Evolutionary conservation across 1,140 invertebrate genomes (phyloP).

Genomic region (Zaprionus davidi): DNA sequence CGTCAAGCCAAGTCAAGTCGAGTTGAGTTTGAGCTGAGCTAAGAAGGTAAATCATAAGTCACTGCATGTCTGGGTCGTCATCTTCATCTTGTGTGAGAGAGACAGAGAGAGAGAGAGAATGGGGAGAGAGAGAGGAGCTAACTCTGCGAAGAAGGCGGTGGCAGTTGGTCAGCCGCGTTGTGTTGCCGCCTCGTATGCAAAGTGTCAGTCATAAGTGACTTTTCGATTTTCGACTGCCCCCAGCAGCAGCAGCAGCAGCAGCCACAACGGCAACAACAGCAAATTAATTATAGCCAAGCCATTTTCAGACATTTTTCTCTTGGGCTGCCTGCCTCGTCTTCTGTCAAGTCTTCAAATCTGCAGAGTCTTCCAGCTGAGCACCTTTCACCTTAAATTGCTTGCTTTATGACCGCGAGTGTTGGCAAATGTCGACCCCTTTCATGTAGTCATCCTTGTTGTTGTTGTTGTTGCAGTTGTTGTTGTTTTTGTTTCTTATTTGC

Average conservation of each 20-base stretch:
- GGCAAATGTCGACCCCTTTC: constrained; percentile 70
- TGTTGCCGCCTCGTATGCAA: constrained; percentile 70
- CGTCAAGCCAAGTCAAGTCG: neutral
- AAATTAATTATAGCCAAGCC: constrained; percentile 79
- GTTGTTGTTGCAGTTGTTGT: constrained; percentile 22
- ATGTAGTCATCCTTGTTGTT: constrained; percentile 50
- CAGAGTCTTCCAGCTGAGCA: constrained; percentile 57
- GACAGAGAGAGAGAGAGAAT: neutral
- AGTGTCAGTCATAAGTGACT: constrained; percentile 82
- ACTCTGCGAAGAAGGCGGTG: constrained; percentile 12
- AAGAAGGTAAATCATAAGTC: constrained; percentile 75
- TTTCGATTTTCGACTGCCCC: constrained; percentile 77
- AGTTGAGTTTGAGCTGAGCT: constrained; percentile 19
- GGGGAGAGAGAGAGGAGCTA: constrained; percentile 3
- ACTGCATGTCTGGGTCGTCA: constrained; percentile 77
- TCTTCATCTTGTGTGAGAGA: constrained; percentile 56
- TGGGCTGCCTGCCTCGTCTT: constrained; percentile 12
- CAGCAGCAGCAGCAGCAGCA: constrained; percentile 44
- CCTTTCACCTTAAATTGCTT: constrained; percentile 81
- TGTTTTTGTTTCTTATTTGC: constrained; percentile 11
- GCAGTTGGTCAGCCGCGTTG: constrained; percentile 16
- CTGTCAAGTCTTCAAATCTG: constrained; percentile 49
- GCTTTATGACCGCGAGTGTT: constrained; percentile 72
- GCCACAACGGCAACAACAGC: constrained; percentile 50
- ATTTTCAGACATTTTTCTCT: constrained; percentile 66